Percentiles rank a stretch among this genome's conserved stretches.
Conservation (phyloP, 1,140 invertebrate species). For the Drosophila miranda region DNA sequence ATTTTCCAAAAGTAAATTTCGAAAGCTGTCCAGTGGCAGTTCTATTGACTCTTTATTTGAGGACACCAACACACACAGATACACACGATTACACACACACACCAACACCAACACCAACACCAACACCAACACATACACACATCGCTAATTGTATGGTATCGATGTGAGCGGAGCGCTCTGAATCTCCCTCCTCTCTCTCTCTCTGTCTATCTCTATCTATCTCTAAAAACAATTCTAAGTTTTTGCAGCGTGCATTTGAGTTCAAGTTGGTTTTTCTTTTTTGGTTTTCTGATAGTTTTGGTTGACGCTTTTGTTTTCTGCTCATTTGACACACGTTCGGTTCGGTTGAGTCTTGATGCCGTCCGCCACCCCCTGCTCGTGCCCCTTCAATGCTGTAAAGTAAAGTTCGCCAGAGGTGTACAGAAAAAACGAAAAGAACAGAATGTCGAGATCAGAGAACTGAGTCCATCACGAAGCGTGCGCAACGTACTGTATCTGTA, state of each 20-base stretch:
- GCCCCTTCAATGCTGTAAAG: slow-evolving; percentile 52
- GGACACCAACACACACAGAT: slow-evolving; percentile 32
- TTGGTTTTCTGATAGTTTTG: slow-evolving; percentile 43
- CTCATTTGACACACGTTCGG: slow-evolving; percentile 53
- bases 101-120: slow-evolving; percentile 30
- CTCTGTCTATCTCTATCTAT: slow-evolving; percentile 9
- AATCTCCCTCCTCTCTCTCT: slow-evolving; percentile 28
- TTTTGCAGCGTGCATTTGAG: slow-evolving; percentile 64
- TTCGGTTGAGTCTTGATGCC: slow-evolving; percentile 59
- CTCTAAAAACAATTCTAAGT: slow-evolving; percentile 47
- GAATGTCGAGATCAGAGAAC: slow-evolving; percentile 16
- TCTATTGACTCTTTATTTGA: slow-evolving; percentile 37
- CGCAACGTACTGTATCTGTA: not conserved
- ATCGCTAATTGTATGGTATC: slow-evolving; percentile 67
- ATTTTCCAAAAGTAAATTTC: slow-evolving; percentile 55
- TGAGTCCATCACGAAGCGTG: slow-evolving; percentile 19
- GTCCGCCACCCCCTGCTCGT: slow-evolving; percentile 42
- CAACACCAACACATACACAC: slow-evolving; percentile 28
- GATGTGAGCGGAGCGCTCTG: slow-evolving; percentile 55
- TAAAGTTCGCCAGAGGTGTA: slow-evolving; percentile 50
- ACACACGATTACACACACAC: slow-evolving; percentile 31
- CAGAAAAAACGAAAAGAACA: slow-evolving; percentile 12
- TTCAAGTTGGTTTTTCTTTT: slow-evolving; percentile 50
- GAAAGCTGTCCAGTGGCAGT: slow-evolving; percentile 43
- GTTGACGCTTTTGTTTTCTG: slow-evolving; percentile 54